Evolutionary conservation across 2,113 vertebrate genomes (phyloP), one percentile per base, ranked within the genome.

Genomic region (Peromyscus polionotus): DNA sequence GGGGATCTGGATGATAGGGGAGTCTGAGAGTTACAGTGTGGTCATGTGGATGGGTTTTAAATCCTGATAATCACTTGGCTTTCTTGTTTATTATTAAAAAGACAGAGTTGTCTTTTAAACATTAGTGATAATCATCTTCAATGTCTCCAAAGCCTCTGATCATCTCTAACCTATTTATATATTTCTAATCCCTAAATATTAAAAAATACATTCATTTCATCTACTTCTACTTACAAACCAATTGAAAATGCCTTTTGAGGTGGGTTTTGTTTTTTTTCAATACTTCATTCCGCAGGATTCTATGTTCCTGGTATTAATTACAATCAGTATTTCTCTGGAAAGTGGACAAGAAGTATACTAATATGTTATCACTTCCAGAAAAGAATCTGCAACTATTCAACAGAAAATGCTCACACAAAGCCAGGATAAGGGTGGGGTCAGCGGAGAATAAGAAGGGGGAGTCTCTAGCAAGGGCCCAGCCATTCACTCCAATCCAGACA

Each of bases 51-150:
- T 48, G 22, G 6, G 48, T 76, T 94, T 67, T 89, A 93, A 83
- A 83, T 20, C 20, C 31, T 91, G 61, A 81, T 67, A 92, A 81
- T n/a, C 59, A 65, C 0, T 85, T 54, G 26, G 10, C 16, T 57
- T 93, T 68, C 83, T 54, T 72, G 61, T 22, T 87, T 88, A 92
- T 88, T 54, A 68, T 17, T 57, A 63, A 76, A 59, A 88, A 88
- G 72, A 75, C 1, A 76, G 26, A 80, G 33, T 36, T 84, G 39
- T n/a, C 68, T 61, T 96, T 73, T 91, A 81, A 48, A 68, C n/a
- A 63, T 76, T 28, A 45, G 20, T 68, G 16, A 83, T 57, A 3
- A 7, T 3, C 20, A 36, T 54, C 26, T 91, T 88, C 42, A 48
- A 14, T 48, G 72, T 83, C 39, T 75, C 45, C 45, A 75, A 63